Evolutionary conservation across 2,113 vertebrate species (phyloP).

Genomic region (Brachionichthys hirsutus): DNA sequence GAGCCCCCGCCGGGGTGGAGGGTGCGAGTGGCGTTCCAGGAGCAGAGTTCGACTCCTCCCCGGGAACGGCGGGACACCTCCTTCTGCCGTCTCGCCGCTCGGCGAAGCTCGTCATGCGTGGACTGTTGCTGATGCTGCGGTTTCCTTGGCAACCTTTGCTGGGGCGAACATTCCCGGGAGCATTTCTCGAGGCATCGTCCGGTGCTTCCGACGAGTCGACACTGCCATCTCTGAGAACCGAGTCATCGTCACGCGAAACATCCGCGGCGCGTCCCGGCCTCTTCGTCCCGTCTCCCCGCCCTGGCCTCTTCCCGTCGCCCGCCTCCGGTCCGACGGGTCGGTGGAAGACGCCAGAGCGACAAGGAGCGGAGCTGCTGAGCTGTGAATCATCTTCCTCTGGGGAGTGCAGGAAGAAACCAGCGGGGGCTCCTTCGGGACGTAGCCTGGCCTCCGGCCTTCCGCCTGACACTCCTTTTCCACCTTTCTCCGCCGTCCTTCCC

Average conservation of each 20-base stretch:
- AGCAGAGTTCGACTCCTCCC: slow-evolving; percentile 52
- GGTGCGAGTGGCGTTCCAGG: slow-evolving; percentile 61
- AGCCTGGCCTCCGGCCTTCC: slow-evolving; percentile 78
- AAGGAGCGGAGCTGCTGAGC: slow-evolving; percentile 79
- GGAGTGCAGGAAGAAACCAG: slow-evolving; percentile 87
- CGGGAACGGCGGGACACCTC: slow-evolving; percentile 61
- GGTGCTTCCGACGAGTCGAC: slow-evolving; percentile 79
- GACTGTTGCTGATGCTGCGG: slow-evolving; percentile 52
- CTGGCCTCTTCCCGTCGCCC: slow-evolving; percentile 29
- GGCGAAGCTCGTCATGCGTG: slow-evolving; percentile 89
- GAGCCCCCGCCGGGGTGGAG: slow-evolving; percentile 51
- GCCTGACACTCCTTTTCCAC: slow-evolving; percentile 26
- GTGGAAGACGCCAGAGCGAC: slow-evolving; percentile 65
- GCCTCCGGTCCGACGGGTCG: slow-evolving; percentile 55
- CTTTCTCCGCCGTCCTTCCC: slow-evolving; percentile 40
- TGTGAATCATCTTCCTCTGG: slow-evolving; percentile 64
- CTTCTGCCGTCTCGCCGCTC: slow-evolving; percentile 67
- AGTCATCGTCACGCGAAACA: slow-evolving; percentile 74
- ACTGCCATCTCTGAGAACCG: slow-evolving; percentile 75
- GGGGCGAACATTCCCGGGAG: slow-evolving; percentile 67
- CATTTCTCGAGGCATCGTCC: slow-evolving; percentile 65
- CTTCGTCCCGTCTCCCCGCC: slow-evolving; percentile 39
- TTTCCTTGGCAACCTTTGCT: slow-evolving; percentile 37
- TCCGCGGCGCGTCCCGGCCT: slow-evolving; percentile 34
- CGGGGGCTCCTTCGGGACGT: slow-evolving; percentile 86